These are phyloP conservation scores for Cyclina sinensis DNA, from an alignment of 1,140 invertebrate species.

Conservation along the genomic window DNA sequence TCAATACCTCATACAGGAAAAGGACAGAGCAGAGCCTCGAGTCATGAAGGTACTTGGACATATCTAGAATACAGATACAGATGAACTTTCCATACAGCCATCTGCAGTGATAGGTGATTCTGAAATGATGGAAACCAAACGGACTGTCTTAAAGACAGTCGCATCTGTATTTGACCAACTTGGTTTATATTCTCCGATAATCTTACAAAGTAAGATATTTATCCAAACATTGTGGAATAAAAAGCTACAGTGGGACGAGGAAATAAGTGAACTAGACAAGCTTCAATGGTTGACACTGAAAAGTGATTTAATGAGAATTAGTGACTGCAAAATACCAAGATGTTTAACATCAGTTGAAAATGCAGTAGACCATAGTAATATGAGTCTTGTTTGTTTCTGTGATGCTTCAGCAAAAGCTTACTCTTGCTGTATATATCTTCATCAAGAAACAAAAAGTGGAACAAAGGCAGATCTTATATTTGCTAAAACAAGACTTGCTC, in stretches of 20 bases:
- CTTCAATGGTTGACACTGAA: neutral
- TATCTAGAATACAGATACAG: constrained; percentile 38
- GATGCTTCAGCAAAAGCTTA: constrained; percentile 8
- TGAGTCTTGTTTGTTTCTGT: neutral
- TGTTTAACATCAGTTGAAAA: neutral
- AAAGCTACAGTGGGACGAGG: constrained; percentile 32
- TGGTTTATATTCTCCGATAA: neutral
- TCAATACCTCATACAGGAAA: constrained; percentile 5
- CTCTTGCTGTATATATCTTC: neutral
- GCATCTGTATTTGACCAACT: constrained; percentile 41
- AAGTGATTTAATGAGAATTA: neutral
- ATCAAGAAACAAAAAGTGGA: neutral
- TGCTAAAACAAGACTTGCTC: constrained; percentile 38
- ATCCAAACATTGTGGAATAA: constrained; percentile 30
- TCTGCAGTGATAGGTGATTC: neutral
- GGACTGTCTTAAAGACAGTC: neutral
- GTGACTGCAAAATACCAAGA: neutral
- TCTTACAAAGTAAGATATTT: constrained; percentile 20
- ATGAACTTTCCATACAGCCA: constrained; percentile 20
- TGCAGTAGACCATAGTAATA: neutral
- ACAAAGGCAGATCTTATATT: neutral
- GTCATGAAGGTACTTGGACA: constrained; percentile 49
- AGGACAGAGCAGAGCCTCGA: neutral
- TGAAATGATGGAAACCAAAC: neutral
- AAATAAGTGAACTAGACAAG: neutral